Base-by-base conservation (phyloP, 1,140 invertebrate genomes). In the Bradynema listronoti region DNA sequence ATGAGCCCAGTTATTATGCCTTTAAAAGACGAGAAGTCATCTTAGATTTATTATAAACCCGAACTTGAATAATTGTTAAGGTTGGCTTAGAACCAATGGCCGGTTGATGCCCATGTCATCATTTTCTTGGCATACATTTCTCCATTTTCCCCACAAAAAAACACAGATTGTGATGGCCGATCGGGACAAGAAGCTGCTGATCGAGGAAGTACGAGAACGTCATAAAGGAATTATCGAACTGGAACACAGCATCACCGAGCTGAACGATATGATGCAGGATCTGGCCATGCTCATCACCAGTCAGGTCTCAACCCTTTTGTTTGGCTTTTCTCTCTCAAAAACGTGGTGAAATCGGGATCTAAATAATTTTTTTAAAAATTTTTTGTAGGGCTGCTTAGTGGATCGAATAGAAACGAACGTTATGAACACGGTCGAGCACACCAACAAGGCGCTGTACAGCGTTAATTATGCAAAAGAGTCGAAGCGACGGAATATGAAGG, bases 211-310 rank as follows among this genome's bases (percentile, higher is more conserved):
- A 7, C 60, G 72, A 32, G 55, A 43, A 14, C 41, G 67, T 3
- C 67, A 69, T 53, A 58, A 69, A 29, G 69, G 72, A 33, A 72
- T 69, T 46, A 7, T 73, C 7, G 50, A 46, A 33, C 42, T 69
- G 24, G 67, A 69, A 42, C 47, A 52, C 3, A 82, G 80, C 72
- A 85, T 85, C 71, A 70, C 80, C 62, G 84, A 85, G 72, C 71
- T 85, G 41, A 83, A 84, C 68, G 84, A 85, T 67, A 84, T 85
- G 83, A 85, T 85, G 68, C 67, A 69, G 79, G 84, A 85, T 69
- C 83, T 84, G 82, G 83, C 84, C n/a, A 84, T 83, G 81, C 71
- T 85, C 19, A 84, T 85, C 41, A 84, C 85, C 72, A 80, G 78
- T 71, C 84, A 84, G 78, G 83, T 84, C 73, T 60, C 68, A 6